phyloP scores from a whole-genome alignment of 1,140 invertebrate genomes.

The Sinella curviseta region DNA sequence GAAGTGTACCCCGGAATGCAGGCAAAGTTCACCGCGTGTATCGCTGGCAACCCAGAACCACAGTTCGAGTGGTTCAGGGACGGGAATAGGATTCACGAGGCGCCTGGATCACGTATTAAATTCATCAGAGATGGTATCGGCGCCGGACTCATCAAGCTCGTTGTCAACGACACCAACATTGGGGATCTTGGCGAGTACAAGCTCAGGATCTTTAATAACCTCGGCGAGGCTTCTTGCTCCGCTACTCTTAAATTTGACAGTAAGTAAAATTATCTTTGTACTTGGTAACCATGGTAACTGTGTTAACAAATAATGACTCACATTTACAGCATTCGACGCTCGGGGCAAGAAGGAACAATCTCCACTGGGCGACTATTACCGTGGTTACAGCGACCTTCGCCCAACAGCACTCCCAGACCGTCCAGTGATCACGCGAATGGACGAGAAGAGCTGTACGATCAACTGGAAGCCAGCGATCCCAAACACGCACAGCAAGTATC shows the following conservation, averaged over 20 bases:
- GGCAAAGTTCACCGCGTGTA: constrained; percentile 87
- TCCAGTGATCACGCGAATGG: constrained; percentile 86
- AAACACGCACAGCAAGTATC: constrained; percentile 51
- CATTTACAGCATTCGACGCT: constrained; percentile 65
- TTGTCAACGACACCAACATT: constrained; percentile 57
- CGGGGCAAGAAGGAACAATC: constrained; percentile 60
- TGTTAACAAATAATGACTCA: not conserved
- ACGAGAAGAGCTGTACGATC: constrained; percentile 77
- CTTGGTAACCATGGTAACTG: not conserved
- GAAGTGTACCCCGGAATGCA: constrained; percentile 84
- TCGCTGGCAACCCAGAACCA: constrained; percentile 79
- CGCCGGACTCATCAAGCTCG: constrained; percentile 75
- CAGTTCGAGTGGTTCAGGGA: constrained; percentile 68
- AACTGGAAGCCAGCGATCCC: constrained; percentile 79
- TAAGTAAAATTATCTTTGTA: constrained; percentile 62
- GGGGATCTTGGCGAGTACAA: constrained; percentile 80
- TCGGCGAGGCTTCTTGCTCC: constrained; percentile 79
- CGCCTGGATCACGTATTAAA: constrained; percentile 67
- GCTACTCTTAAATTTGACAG: constrained; percentile 78
- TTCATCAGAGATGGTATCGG: constrained; percentile 67
- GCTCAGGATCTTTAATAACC: constrained; percentile 76
- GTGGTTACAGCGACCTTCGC: constrained; percentile 79
- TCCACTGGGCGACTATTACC: constrained; percentile 75
- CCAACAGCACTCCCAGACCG: constrained; percentile 80
- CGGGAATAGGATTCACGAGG: constrained; percentile 73